Evolutionary conservation across 2,888 invertebrate species (phyloP), one percentile per base, ranked within the genome.

Genomic region (Biston betularia): DNA sequence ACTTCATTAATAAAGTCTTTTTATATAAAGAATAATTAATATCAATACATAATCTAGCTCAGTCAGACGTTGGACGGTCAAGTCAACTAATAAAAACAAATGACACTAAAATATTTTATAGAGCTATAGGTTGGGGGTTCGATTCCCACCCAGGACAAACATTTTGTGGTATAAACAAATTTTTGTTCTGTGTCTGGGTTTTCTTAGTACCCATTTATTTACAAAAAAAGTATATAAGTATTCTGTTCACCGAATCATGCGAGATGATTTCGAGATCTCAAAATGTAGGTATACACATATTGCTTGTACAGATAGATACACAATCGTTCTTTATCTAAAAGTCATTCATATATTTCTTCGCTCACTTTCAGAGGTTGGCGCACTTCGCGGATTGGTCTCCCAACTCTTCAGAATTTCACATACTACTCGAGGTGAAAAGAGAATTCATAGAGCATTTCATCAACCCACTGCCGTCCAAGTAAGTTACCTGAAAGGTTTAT

Each of bases 381-480:
- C 96, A 96, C 87, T 97, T 96, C 83, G 96, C 96, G 53, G 96
- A 96, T 85, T 97, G 96, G 96, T 96, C 96, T 59, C 94, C 92
- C 73, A 96, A 96, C 87, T 96, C 96, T 45, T 95, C 96, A 33
- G 96, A 97, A 85, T 96, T 95, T 82, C 95, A 96, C 83, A 95
- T 96, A 74, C 89, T 96, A 65, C 92, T 95, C 69, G 96, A 97
- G 86, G 96, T 96, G 69, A 96, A 96, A 83, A 92, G 95, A 62
- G 96, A 96, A 76, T 95, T 96, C 80, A 94, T 96, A 64, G 95
- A 96, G 63, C 94, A 96, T 74, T 96, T 96, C 83, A 94, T 96
- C 81, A 90, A 92, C 80, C 95, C 95, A 63, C 85, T 95, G 75
- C 94, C 94, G 58, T 65, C 85, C 79, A 94, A 94, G 94, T 95